A percentile compares a stretch with the other conserved stretches of the same genome.
phyloP scores from a whole-genome alignment of 1,140 invertebrate species.

The Whitmania pigra region DNA sequence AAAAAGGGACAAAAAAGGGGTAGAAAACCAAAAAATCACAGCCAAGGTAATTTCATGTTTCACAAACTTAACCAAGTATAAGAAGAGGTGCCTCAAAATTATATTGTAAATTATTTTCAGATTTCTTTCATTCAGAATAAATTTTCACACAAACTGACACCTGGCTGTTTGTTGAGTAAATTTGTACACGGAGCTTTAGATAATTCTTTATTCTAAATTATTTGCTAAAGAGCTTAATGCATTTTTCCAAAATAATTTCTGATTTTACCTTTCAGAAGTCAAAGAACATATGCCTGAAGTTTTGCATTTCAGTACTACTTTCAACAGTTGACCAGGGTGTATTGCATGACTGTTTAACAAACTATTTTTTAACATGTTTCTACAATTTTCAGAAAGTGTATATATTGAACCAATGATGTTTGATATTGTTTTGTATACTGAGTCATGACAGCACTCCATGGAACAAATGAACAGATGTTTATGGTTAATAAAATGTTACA shows the following conservation, averaged over 20 bases:
- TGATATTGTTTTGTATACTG: background rate
- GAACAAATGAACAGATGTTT: background rate
- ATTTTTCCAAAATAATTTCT: background rate
- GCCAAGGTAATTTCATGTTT: background rate
- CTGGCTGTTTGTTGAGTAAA: background rate
- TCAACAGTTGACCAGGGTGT: background rate
- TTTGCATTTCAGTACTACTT: slow-evolving; percentile 5
- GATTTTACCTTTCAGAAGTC: background rate
- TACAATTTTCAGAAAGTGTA: background rate
- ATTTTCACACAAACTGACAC: background rate
- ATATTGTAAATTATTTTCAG: background rate
- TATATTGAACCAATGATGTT: background rate
- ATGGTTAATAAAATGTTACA: background rate
- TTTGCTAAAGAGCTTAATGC: background rate
- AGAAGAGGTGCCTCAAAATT: background rate
- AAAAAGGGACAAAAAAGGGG: slow-evolving; percentile 9
- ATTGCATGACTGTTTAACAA: background rate
- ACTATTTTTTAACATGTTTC: background rate
- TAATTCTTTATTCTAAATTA: background rate
- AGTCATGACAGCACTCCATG: background rate
- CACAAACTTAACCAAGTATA: background rate
- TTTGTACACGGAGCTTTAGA: background rate
- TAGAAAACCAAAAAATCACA: background rate
- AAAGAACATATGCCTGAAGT: slow-evolving; percentile 10
- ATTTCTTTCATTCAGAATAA: background rate